These are phyloP conservation scores for Melanotaenia nigrans DNA, from an alignment of 2,797 vertebrate species.

Conservation along the genomic window DNA sequence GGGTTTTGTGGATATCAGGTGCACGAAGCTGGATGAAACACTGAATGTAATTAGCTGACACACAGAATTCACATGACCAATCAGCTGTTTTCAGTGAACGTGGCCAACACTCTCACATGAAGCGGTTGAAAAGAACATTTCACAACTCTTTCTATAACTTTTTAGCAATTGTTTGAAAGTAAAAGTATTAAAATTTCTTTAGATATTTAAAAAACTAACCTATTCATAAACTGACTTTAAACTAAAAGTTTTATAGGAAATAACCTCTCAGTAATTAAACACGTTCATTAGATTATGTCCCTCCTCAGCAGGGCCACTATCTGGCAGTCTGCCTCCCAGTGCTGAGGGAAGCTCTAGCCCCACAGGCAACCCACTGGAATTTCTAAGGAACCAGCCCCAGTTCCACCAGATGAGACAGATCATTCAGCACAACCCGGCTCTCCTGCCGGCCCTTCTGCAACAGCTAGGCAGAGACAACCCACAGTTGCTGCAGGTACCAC, in stretches of 20 bases:
- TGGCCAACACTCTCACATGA: no score
- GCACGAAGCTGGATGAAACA: no score
- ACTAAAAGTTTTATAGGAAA: not conserved
- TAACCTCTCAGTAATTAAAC: not conserved
- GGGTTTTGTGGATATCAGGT: no score
- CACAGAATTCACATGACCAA: no score
- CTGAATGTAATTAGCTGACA: no score
- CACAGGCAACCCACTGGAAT: slow-evolving; percentile 57
- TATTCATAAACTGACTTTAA: not conserved
- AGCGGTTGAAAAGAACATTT: no score
- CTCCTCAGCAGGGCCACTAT: slow-evolving; percentile 41
- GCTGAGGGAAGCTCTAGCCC: slow-evolving; percentile 18
- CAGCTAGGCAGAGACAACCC: slow-evolving; percentile 86
- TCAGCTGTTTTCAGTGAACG: no score
- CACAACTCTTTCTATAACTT: no score
- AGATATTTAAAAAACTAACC: no score
- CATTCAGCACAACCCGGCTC: slow-evolving; percentile 79
- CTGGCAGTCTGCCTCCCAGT: slow-evolving; percentile 46
- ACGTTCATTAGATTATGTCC: slow-evolving; percentile 2
- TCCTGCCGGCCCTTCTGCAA: slow-evolving; percentile 82
- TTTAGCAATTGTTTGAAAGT: no score
- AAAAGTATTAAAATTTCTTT: no score
- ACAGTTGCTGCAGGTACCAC: slow-evolving; percentile 80
- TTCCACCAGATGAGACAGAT: slow-evolving; percentile 87
- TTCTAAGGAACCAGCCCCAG: slow-evolving; percentile 85